Base-by-base conservation (phyloP, 2,888 invertebrate species). In the Ophraella communa region DNA sequence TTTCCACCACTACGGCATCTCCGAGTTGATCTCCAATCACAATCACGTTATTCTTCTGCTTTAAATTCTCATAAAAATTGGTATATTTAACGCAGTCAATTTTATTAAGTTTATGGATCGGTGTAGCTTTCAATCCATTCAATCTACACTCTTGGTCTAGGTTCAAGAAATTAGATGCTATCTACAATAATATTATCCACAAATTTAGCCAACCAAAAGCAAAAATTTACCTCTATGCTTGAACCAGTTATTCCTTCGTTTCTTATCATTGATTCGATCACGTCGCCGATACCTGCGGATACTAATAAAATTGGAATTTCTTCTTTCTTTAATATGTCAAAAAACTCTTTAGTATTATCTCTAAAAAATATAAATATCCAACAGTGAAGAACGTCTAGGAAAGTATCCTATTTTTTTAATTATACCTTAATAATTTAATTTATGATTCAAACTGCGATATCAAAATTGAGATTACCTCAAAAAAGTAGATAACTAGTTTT, bases 1-100 rank as follows among this genome's bases (percentile, higher is more conserved):
- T 96, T 69, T 94, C 91, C 0, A 93, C 93, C 97, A 98, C 98
- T 18, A 87, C 87, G 0, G 95, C 89, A 83, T 98, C 98, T 0
- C 97, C 98, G 1, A 94, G 82, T 0, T 93, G 92, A 80, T 98
- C 98, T 5, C 39, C 39, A 17, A 39, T 39, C 5, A 39, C 39
- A 17, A 39, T 39, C 7, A 39, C 17, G 14, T 39, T 39, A 17
- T 1, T 1, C 14, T 8, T 39, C 17, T 39, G 17, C 17, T 39
- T 39, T 5, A 39, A 39, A 7, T 0, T 39, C 7, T 39, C 17
- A 39, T 39, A 39, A 17, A 39, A 39, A 17, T 17, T 5, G 5
- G 14, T 39, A 14, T 39, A 14, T 39, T 39, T 39, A 8, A 39
- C 7, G 8, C 39, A 39, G 17, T 39, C 39, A 17, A 7, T 39